Evolutionary conservation across 2,113 vertebrate species (phyloP).

Genomic region (Mesitornis unicolor): DNA sequence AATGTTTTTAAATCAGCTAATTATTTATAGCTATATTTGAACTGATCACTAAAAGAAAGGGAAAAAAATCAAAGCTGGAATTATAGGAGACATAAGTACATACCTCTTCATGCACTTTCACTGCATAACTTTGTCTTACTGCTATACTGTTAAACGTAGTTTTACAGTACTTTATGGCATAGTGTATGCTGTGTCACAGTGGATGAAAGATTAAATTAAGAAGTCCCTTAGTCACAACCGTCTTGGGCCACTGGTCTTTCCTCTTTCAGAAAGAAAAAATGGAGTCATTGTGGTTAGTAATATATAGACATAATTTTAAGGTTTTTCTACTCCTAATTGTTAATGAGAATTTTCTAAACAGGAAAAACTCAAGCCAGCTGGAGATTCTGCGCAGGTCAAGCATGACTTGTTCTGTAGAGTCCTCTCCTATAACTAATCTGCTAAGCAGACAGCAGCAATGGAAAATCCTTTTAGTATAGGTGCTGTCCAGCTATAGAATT

Average conservation of each 20-base stretch:
- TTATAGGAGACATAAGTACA: not conserved
- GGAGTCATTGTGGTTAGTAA: not conserved
- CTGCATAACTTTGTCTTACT: not conserved
- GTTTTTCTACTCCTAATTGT: not conserved
- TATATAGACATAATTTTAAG: not conserved
- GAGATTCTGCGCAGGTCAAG: not conserved
- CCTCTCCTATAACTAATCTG: not conserved
- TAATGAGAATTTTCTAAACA: not conserved
- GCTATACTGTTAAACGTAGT: not conserved
- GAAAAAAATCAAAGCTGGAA: not conserved
- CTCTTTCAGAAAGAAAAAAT: not conserved
- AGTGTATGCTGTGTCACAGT: not conserved
- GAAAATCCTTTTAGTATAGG: slow-evolving; percentile 39
- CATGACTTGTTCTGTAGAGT: not conserved
- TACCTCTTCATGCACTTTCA: not conserved
- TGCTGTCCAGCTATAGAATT: slow-evolving; percentile 25
- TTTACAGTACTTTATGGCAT: not conserved
- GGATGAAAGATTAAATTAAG: not conserved
- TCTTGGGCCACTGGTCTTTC: not conserved
- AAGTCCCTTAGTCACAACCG: not conserved
- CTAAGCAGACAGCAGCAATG: slow-evolving; percentile 1
- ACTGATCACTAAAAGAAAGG: not conserved
- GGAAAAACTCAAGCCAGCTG: not conserved
- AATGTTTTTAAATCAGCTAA: not conserved
- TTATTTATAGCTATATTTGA: not conserved